These are phyloP conservation scores for Sandelia bainsii DNA, from an alignment of 2,797 vertebrate genomes.

Conservation along the genomic window DNA sequence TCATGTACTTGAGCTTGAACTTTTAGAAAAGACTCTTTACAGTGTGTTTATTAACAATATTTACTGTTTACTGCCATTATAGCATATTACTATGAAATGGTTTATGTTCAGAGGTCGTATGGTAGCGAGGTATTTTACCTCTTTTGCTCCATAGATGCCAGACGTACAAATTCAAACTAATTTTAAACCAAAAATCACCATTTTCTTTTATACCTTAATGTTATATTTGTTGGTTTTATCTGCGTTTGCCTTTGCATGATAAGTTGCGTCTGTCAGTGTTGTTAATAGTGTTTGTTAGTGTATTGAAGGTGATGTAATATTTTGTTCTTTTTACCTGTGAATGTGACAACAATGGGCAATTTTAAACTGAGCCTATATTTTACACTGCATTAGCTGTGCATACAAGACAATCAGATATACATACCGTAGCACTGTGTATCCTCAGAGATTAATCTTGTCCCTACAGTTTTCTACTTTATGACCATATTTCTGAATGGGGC, in stretches of 20 bases:
- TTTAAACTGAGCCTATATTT: slow-evolving; percentile 56
- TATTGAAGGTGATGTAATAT: slow-evolving; percentile 40
- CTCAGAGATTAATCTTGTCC: slow-evolving; percentile 21
- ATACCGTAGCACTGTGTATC: slow-evolving; percentile 45
- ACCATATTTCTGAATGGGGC: slow-evolving; percentile 4
- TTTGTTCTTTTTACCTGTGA: slow-evolving; percentile 44
- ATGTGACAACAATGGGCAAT: slow-evolving; percentile 53
- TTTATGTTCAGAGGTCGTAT: slow-evolving; percentile 15
- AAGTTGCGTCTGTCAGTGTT: slow-evolving; percentile 56
- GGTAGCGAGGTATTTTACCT: background rate
- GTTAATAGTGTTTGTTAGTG: slow-evolving; percentile 49
- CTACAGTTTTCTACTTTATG: slow-evolving; percentile 42
- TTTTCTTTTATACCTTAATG: background rate
- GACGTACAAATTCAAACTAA: slow-evolving; percentile 20
- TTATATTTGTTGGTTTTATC: slow-evolving; percentile 5
- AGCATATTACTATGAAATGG: slow-evolving; percentile 30
- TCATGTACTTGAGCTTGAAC: slow-evolving; percentile 1
- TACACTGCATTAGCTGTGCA: slow-evolving; percentile 50
- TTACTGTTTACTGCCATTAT: slow-evolving; percentile 14
- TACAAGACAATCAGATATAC: slow-evolving; percentile 72
- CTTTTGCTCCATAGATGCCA: background rate
- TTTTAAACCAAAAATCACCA: slow-evolving; percentile 43
- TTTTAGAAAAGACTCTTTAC: slow-evolving; percentile 15
- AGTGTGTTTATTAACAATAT: slow-evolving; percentile 12
- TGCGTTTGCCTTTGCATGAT: slow-evolving; percentile 49